Evolutionary conservation across 2,888 invertebrate genomes (phyloP), one percentile per base, ranked within the genome.

Genomic region (Fragum fragum): DNA sequence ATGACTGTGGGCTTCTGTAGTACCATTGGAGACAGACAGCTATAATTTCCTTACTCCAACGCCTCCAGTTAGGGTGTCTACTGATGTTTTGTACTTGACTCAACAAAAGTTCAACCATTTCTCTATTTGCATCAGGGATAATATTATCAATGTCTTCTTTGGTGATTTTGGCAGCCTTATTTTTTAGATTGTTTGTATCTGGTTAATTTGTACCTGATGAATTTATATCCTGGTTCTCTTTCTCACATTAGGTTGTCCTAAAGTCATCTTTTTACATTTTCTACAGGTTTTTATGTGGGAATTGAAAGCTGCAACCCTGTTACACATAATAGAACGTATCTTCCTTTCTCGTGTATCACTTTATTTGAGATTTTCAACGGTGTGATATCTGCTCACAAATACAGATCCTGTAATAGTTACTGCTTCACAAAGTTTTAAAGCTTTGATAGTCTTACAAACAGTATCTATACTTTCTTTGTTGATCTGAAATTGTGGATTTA

Each of bases 61-160:
- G 32, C 36, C 83, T 52, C 18, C 79, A 79, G 52, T 36, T 36
- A 9, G 76, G 76, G 36, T 73, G 55, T 47, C 63, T 47, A 42
- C 28, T 36, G 18, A 39, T 21, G 29, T 84, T 84, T 55, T 73
- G n/a, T 18, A 73, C 72, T 39, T 84, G 84, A 29, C 68, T 68
- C 14, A 79, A 28, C 23, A 84, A 11, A 11, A 84, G 26, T 36
- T 78, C 76, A 16, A 76, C 28, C 84, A 81, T 80, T 52, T 84
- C 74, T 23, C 70, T 39, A 11, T 23, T 63, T 29, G 69, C 77
- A 47, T 36, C 47, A 32, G 79, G 79, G 18, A 83, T 63, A 23
- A 83, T 11, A 23, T 76, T 66, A 28, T 52, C 52, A 42, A 70
- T 70, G 11, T 70, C 28, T 52, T 70, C 23, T 61, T n/a, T 28